Base-by-base conservation (phyloP, 2,888 invertebrate species). In the Pteria penguin region DNA sequence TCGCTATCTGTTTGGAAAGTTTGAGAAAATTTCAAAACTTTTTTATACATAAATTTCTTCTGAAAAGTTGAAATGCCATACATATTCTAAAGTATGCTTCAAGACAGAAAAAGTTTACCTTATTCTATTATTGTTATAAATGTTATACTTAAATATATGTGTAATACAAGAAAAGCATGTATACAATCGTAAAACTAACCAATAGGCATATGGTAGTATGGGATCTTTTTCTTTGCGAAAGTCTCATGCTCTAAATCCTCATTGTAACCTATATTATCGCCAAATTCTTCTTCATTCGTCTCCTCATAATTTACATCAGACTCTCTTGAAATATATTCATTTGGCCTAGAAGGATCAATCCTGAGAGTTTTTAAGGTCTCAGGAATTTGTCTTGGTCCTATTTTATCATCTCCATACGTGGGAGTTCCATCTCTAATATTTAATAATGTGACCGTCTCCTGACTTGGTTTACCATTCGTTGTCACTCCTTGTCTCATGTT, bases 251-350 rank as follows among this genome's bases (percentile, higher is more conserved):
- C 88, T 4, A 82, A n/a, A 4, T 81, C 73, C 72, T 86, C 88
- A 81, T 88, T 89, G 67, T 87, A 90, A 8, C 90, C 89, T 58
- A 89, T 83, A 36, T 83, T 83, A 83, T 90, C 90, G 4, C 90
- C 90, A 83, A 88, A 90, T 76, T 90, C 88, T 31, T 78, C 81
- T 5, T 61, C 58, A 78, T 90, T 89, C 27, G 72, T 78, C 2
- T 55, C 55, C 72, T 87, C 89, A 80, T 81, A 90, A 75, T 90
- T 89, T 14, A 82, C 75, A 8, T 61, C 31, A 4, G 88, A 86
- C 14, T 80, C 77, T 14, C 71, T 45, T 18, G 84, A 78, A 8
- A 89, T 82, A 70, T 84, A 90, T 22, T 70, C 66, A 27, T 81
- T 79, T 26, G 84, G 77, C 58, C 74, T 79, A n/a, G 75, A 70